Conservation (phyloP, 1,140 invertebrate genomes). For the Scaptomyza montana region DNA sequence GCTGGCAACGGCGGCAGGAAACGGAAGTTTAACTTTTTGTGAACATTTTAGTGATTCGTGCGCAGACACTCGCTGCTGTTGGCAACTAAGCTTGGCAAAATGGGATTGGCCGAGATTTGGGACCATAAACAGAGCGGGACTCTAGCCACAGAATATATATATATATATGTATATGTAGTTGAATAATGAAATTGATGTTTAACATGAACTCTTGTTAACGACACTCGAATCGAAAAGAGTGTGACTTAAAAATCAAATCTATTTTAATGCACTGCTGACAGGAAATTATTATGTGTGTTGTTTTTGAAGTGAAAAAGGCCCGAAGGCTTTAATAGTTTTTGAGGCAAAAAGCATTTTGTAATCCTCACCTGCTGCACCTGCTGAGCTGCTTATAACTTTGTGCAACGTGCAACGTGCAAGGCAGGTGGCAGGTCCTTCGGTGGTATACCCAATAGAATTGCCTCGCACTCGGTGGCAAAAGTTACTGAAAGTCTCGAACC, state of each 20-base stretch:
- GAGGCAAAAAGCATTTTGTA: slow-evolving; percentile 63
- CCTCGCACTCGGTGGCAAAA: slow-evolving; percentile 63
- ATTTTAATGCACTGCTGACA: slow-evolving; percentile 39
- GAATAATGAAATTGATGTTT: slow-evolving; percentile 42
- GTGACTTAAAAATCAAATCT: slow-evolving; percentile 20
- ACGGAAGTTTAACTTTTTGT: slow-evolving; percentile 82
- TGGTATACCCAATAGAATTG: slow-evolving; percentile 52
- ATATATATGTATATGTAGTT: not conserved
- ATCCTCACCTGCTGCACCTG: slow-evolving; percentile 58
- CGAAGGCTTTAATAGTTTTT: slow-evolving; percentile 68
- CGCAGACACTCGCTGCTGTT: slow-evolving; percentile 55
- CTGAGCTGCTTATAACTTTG: slow-evolving; percentile 75
- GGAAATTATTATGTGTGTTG: not conserved
- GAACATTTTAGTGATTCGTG: slow-evolving; percentile 80
- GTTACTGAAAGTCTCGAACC: slow-evolving; percentile 57
- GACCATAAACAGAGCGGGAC: not conserved
- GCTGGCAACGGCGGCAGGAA: slow-evolving; percentile 63
- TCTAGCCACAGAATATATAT: not conserved
- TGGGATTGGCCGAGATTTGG: slow-evolving; percentile 12
- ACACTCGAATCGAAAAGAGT: slow-evolving; percentile 6
- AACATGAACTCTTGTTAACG: slow-evolving; percentile 30
- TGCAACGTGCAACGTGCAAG: slow-evolving; percentile 35
- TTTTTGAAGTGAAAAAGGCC: slow-evolving; percentile 25
- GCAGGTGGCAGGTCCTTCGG: slow-evolving; percentile 8
- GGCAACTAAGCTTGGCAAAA: slow-evolving; percentile 6